Evolutionary conservation across 2,113 vertebrate species (phyloP).

Genomic region (Anhinga anhinga): DNA sequence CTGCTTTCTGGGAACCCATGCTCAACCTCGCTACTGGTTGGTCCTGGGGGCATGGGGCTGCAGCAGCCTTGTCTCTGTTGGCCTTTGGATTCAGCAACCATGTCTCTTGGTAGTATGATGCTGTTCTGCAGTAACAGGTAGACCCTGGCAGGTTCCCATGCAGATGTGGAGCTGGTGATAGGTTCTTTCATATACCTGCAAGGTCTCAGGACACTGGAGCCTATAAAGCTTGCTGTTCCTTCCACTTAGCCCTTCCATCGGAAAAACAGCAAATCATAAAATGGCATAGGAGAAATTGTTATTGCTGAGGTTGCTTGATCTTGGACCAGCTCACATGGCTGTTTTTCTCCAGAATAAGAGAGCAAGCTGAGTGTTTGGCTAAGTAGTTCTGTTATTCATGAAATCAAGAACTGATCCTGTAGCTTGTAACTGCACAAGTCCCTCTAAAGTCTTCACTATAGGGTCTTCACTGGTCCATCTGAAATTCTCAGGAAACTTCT

Average conservation of each 20-base stretch:
- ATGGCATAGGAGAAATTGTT: background rate
- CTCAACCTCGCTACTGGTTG: background rate
- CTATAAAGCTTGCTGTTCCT: background rate
- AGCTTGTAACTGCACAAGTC: rapidly evolving
- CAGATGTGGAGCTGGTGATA: background rate
- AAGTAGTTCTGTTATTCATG: background rate
- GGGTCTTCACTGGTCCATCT: background rate
- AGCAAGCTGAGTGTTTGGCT: background rate
- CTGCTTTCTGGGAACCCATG: background rate
- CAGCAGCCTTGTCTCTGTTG: rapidly evolving
- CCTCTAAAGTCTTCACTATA: background rate
- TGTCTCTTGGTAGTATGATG: background rate
- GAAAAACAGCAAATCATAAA: background rate
- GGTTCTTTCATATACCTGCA: background rate
- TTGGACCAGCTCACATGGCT: background rate
- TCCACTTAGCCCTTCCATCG: background rate
- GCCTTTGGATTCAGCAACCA: background rate
- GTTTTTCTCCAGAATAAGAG: background rate
- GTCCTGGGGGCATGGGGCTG: background rate
- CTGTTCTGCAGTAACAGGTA: background rate
- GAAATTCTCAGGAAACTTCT: background rate
- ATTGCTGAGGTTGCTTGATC: background rate
- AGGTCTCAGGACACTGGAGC: background rate
- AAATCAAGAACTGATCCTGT: background rate
- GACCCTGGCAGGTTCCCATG: background rate